phyloP scores from a whole-genome alignment of 2,113 vertebrate species.

The Rhegmatorhina hoffmannsi region DNA sequence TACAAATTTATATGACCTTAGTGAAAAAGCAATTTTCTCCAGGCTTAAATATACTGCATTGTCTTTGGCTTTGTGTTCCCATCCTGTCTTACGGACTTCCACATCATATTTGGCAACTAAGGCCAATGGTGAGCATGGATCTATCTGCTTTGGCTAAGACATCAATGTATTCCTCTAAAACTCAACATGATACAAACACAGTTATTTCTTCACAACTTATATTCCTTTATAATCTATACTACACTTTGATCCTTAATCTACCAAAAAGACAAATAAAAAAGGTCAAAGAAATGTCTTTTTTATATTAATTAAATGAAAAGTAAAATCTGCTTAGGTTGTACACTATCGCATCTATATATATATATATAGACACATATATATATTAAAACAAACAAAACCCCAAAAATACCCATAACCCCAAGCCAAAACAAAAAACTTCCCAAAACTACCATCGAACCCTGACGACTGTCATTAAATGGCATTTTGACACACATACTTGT shows the following conservation, averaged over 20 bases:
- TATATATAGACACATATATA: background rate
- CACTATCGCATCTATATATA: background rate
- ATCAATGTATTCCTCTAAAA: background rate
- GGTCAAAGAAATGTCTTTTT: background rate
- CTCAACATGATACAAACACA: background rate
- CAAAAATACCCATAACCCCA: background rate
- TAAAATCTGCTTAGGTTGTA: background rate
- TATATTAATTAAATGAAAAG: background rate
- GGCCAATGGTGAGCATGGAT: background rate
- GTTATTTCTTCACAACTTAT: background rate
- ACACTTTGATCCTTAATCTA: background rate
- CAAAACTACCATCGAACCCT: background rate
- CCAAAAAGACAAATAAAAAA: background rate
- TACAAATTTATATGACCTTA: background rate
- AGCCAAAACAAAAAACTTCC: background rate
- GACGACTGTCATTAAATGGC: background rate
- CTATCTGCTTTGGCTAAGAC: background rate
- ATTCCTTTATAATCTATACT: background rate
- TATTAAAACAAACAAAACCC: background rate
- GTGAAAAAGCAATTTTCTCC: background rate
- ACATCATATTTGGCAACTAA: background rate
- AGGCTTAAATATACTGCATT: background rate
- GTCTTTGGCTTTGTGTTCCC: background rate
- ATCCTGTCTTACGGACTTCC: background rate
- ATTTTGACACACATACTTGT: background rate